A percentile compares a stretch with the other conserved stretches of the same genome.
These are phyloP conservation scores for Octodonta nipae DNA, from an alignment of 2,888 invertebrate species.

Conservation along the genomic window DNA sequence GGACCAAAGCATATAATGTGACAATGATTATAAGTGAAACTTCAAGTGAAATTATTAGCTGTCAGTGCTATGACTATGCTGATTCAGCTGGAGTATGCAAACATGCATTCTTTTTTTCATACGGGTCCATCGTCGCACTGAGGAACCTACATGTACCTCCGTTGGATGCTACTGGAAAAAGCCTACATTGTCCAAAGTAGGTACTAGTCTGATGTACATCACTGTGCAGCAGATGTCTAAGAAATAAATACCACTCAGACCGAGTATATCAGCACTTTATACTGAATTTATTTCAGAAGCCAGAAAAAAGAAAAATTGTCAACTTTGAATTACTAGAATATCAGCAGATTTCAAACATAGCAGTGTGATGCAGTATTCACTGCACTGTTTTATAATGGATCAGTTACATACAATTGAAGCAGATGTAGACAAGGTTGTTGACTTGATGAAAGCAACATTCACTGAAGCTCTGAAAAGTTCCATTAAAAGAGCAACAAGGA, in stretches of 20 bases:
- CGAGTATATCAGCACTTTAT: background rate
- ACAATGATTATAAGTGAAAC: conserved; percentile 10
- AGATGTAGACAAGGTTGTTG: conserved; percentile 1
- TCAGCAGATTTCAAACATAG: too few species aligned
- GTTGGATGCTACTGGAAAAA: conserved; percentile 8
- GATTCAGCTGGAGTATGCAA: conserved; percentile 14
- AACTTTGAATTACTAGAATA: conserved; percentile 11
- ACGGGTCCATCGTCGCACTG: conserved; percentile 10
- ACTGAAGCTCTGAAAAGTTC: conserved; percentile 5
- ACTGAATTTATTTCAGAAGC: too few species aligned
- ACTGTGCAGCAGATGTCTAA: background rate
- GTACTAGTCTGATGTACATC: background rate
- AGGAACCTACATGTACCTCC: conserved; percentile 9
- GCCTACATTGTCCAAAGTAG: background rate
- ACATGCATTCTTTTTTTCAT: conserved; percentile 12
- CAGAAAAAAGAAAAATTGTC: conserved; percentile 8
- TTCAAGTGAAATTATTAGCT: conserved; percentile 5
- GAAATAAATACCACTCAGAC: background rate
- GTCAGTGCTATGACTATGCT: conserved; percentile 10
- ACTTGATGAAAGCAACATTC: background rate
- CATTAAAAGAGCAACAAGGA: conserved; percentile 10
- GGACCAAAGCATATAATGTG: conserved; percentile 10
- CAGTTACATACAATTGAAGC: background rate
- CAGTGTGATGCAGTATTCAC: conserved; percentile 1
- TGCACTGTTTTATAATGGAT: conserved; percentile 4